A percentile compares a stretch with the other conserved stretches of the same genome.
phyloP scores from a whole-genome alignment of 2,797 vertebrate genomes.

The Vespertilio murinus region DNA sequence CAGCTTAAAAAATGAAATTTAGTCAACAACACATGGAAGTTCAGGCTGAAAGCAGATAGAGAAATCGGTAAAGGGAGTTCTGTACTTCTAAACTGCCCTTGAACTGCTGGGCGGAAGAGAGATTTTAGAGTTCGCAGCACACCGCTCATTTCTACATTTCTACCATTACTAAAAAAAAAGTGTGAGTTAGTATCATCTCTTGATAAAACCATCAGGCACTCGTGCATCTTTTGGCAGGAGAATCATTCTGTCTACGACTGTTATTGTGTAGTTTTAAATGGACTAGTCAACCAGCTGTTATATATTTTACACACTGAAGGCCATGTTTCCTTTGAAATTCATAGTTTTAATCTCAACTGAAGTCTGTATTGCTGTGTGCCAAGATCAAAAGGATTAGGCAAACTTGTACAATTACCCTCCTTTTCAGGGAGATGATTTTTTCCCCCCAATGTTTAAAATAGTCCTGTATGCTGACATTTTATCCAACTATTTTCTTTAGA shows the following conservation, averaged over 20 bases:
- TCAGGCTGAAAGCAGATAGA: neutral
- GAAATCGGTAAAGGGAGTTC: conserved; percentile 38
- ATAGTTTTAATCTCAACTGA: conserved; percentile 78
- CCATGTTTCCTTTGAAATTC: conserved; percentile 82
- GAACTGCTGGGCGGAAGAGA: conserved; percentile 34
- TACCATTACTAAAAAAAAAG: conserved; percentile 51
- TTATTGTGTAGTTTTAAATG: conserved; percentile 74
- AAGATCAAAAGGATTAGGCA: conserved; percentile 77
- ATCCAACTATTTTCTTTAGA: conserved; percentile 78
- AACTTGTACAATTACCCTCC: conserved; percentile 72
- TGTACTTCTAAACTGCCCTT: conserved; percentile 57
- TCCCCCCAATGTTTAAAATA: conserved; percentile 72
- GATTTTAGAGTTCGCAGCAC: neutral
- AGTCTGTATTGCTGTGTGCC: conserved; percentile 74
- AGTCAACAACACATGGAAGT: neutral
- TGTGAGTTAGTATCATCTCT: conserved; percentile 51
- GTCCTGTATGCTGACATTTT: conserved; percentile 74
- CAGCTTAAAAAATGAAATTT: conserved; percentile 42
- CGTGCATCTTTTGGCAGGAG: conserved; percentile 56
- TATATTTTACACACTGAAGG: conserved; percentile 80
- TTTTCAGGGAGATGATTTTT: conserved; percentile 73
- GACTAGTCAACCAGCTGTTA: conserved; percentile 79
- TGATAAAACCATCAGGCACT: conserved; percentile 67
- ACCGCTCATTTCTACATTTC: neutral
- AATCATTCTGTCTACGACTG: conserved; percentile 54